Conservation (phyloP, 2,888 invertebrate genomes). For the Colostygia pectinataria region DNA sequence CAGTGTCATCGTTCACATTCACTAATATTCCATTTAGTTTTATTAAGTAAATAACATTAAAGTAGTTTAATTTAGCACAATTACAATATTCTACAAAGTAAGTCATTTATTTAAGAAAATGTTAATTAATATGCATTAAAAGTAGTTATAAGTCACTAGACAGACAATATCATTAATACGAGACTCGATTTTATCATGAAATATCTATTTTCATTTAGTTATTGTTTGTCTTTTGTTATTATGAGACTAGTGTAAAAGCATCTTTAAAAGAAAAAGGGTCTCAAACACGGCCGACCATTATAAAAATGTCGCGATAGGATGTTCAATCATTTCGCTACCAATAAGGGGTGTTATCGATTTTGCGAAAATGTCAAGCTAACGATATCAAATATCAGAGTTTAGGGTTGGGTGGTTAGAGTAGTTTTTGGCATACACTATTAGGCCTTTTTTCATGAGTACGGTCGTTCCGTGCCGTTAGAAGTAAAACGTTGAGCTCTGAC, state of each 20-base stretch:
- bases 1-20: too few species aligned
- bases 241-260: slow-evolving; percentile 46
- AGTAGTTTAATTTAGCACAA: too few species aligned
- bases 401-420: slow-evolving; percentile 46
- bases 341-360: slow-evolving; percentile 82
- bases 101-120: too few species aligned
- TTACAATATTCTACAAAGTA: too few species aligned
- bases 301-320: slow-evolving; percentile 83
- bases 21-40: too few species aligned
- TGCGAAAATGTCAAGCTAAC: slow-evolving; percentile 74
- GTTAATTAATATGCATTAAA: too few species aligned
- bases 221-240: neutral
- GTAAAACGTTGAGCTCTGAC: neutral
- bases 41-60: too few species aligned
- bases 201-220: neutral
- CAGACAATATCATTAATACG: too few species aligned
- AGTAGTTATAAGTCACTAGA: too few species aligned
- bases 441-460: slow-evolving; percentile 3
- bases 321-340: slow-evolving; percentile 83
- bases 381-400: slow-evolving; percentile 66
- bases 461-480: neutral
- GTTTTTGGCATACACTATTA: slow-evolving; percentile 30
- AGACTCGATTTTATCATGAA: too few species aligned
- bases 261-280: slow-evolving; percentile 75
- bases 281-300: slow-evolving; percentile 78